Evolutionary conservation across 2,113 vertebrate genomes (phyloP), one percentile per base, ranked within the genome.

Genomic region (Ancistrus triradiatus): DNA sequence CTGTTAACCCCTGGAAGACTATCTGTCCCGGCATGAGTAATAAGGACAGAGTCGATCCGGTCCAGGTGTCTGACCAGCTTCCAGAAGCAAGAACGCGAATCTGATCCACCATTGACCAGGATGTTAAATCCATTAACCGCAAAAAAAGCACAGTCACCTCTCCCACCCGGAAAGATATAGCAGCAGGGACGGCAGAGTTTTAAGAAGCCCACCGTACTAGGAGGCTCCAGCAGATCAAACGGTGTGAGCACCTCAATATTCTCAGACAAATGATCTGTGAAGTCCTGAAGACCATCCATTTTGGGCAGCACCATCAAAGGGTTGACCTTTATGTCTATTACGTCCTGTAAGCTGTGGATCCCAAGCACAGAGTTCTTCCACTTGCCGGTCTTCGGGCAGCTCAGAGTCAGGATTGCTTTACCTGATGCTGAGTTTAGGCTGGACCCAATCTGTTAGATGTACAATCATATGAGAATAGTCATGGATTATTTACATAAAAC

Each of bases 61-160:
- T 93, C 92, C 77, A 93, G 82, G 74, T 93, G 91, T 7, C 92
- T 63, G 14, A 93, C 89, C 69, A 93, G 81, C 68, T 93, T 92
- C 91, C 91, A 93, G 71, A 93, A 93, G 63, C 85, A 90, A 0
- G 92, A 90, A 2, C 86, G 87, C 13, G 87, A 84, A 75, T 92
- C 90, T 4, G 92, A 91, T 4, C 92, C 91, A 0, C 92, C 92
- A 0, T 93, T 91, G 3, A 93, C 88, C 77, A 93, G 14, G 1
- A 93, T 77, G 0, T 92, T 93, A 78, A 93, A 93, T 1, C 91
- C 92, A 0, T 89, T 91, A 25, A 93, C 88, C 0, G 90, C 90
- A 0, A 93, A 93, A 55, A 92, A 91, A 7, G 92, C 92, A 0
- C 91, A 87, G 9, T 93, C 91, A 0, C 92, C 92, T 1, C 90